A percentile compares a stretch with the other conserved stretches of the same genome.
phyloP scores from a whole-genome alignment of 2,888 invertebrate genomes.

The Drosophila monieri region DNA sequence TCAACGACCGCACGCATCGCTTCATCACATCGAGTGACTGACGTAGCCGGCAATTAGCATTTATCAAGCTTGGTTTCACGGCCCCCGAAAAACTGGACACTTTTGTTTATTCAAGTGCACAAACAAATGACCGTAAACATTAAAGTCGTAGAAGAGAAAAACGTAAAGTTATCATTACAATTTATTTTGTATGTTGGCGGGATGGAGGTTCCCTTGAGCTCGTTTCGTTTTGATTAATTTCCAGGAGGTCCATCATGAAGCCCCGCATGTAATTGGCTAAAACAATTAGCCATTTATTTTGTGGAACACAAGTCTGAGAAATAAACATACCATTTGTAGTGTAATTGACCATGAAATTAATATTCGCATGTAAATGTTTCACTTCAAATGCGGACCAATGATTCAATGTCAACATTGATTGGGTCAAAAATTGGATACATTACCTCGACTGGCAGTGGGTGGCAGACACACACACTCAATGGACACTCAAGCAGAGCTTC shows the following conservation, averaged over 20 bases:
- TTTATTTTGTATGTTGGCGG: constrained; percentile 52
- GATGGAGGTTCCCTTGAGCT: constrained; percentile 68
- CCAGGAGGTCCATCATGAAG: constrained; percentile 29
- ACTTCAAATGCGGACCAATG: constrained; percentile 7
- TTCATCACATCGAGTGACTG: constrained; percentile 41
- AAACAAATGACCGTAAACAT: constrained; percentile 22
- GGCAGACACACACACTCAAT: constrained; percentile 7
- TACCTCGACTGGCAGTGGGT: constrained; percentile 36
- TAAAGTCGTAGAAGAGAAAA: constrained; percentile 7
- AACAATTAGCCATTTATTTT: constrained; percentile 60
- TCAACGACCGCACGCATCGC: constrained; percentile 34
- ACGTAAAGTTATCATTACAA: constrained; percentile 51
- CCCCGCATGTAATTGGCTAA: constrained; percentile 47
- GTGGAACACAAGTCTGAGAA: constrained; percentile 42
- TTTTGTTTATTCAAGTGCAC: constrained; percentile 38
- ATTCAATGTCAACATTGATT: constrained; percentile 53
- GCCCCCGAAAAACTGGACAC: constrained; percentile 40
- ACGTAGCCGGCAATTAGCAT: constrained; percentile 75
- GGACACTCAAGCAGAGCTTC: constrained; percentile 10
- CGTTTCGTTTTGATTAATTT: constrained; percentile 65
- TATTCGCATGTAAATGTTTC: constrained; percentile 39
- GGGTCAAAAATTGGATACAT: constrained; percentile 36
- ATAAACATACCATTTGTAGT: constrained; percentile 33
- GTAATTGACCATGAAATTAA: constrained; percentile 49
- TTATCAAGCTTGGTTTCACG: constrained; percentile 65